Base-by-base conservation (phyloP, 2,888 invertebrate genomes). In the Deroplatys truncata region DNA sequence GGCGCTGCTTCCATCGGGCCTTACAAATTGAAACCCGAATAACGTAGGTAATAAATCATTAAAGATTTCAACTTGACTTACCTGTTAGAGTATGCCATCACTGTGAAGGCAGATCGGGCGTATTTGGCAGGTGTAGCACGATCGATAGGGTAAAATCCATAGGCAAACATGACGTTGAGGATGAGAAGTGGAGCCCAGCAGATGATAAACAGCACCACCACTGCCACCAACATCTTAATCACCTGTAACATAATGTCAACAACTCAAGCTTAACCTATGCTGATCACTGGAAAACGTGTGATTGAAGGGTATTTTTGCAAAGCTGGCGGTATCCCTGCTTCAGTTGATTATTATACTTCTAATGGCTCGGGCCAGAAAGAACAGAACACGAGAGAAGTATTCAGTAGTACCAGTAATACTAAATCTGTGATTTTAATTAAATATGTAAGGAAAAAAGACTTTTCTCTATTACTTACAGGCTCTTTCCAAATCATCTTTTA, bases 161-260 rank as follows among this genome's bases (percentile, higher is more conserved):
- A 96, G 0, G 96, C 94, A 5, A 95, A 96, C 29, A 97, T 94
- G 3, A 96, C 94, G 92, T 96, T 96, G 92, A 96, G 95, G 88
- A 96, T 94, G 84, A 96, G 93, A 91, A 96, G 93, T 0, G 97
- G 97, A 72, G 95, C 94, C 96, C 96, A 97, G 92, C 96, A 96
- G 85, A 96, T 92, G 29, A 95, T 94, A 93, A 96, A 97, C 72
- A 96, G 93, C 0, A 96, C 94, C 84, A 97, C 96, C 28, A 97
- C 96, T 0, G 96, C 95, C 2, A 96, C 95, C 91, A 97, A 93
- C 96, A 97, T 97, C 93, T 95, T 96, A 91, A 96, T 95, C n/a
- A 96, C 96, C 96, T 96, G 93, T 85, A 93, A 93, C n/a, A n/a
- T 13, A 43, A 13, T 8, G 85, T 43, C 85, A 85, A 28, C 91